Percentiles rank a stretch among this genome's conserved stretches.
Conservation (phyloP, 2,113 vertebrate genomes). For the Epinephelus lanceolatus region DNA sequence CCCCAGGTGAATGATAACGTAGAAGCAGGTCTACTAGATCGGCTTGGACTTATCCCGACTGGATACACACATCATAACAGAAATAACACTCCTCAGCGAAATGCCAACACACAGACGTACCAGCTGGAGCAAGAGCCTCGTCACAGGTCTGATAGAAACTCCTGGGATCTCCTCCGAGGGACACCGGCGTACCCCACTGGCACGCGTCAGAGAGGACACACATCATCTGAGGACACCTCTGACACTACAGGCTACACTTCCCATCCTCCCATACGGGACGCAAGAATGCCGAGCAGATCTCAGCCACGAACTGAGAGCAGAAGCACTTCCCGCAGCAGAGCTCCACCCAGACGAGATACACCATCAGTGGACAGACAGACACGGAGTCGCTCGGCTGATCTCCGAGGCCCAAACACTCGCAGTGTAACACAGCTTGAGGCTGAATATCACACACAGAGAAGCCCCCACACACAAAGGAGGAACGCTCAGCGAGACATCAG, state of each 20-base stretch:
- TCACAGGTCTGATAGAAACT: conserved; percentile 26
- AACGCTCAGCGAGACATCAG: conserved; percentile 56
- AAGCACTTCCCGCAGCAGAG: conserved; percentile 11
- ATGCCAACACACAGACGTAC: conserved; percentile 69
- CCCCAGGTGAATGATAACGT: not conserved
- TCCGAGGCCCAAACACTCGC: conserved; percentile 20
- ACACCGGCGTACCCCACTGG: conserved; percentile 80
- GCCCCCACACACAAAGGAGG: conserved; percentile 50
- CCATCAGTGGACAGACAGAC: conserved; percentile 22
- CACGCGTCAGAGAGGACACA: conserved; percentile 20
- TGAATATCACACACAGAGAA: conserved; percentile 48
- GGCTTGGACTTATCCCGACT: conserved; percentile 62
- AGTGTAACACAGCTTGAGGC: conserved; percentile 42
- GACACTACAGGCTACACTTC: conserved; percentile 54
- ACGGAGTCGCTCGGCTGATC: conserved; percentile 34
- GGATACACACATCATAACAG: conserved; percentile 69
- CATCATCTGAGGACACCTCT: conserved; percentile 10
- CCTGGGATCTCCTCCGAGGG: conserved; percentile 80
- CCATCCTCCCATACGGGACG: conserved; percentile 29
- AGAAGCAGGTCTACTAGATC: conserved; percentile 9
- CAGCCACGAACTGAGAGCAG: conserved; percentile 13
- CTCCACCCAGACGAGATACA: conserved; percentile 36
- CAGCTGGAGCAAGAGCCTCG: conserved; percentile 22
- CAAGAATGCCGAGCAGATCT: conserved; percentile 21
- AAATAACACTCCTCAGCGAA: conserved; percentile 37